Evolutionary conservation across 2,888 invertebrate species (phyloP), one percentile per base, ranked within the genome.

Genomic region (Morpho deidamia): DNA sequence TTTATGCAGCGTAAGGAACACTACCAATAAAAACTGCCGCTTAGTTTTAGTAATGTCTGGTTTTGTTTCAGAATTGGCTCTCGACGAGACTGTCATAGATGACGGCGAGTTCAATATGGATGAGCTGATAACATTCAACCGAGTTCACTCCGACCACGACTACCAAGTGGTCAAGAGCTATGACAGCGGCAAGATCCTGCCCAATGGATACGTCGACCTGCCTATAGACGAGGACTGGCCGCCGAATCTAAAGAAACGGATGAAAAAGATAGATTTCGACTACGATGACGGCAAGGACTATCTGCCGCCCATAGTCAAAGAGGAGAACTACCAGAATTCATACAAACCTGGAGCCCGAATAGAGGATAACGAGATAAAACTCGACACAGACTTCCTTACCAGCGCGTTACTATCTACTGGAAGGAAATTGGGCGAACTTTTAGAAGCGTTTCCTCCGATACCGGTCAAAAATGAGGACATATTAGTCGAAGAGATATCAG

Each of bases 201-300:
- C 86, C 11, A 74, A 71, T 12, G 88, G 90, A 0, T 92, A 91
- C 77, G 81, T 90, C 41, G 92, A 92, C 70, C 81, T 92, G 5
- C 91, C 92, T 4, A 82, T 92, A 51, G 92, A 92, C 63, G 92
- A 92, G 61, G 90, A 90, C 65, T 91, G 91, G 91, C 92, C 92
- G 0, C 92, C 92, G 0, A 91, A 89, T 47, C 70, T 82, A 39
- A 87, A 87, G 63, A 83, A 86, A 52, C 81, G 87, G 34, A 85
- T 88, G 78, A 89, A 88, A 83, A 83, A 80, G 44, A 66, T 78
- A 1, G 76, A 88, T 48, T 88, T 89, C 55, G 85, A 87, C 61
- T 80, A 77, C 65, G 86, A 75, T 7, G 82, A 86, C 54, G 90
- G 87, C 1, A 71, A 71, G 45, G 86, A 86, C 10, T 87, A 81